Evolutionary conservation across 2,113 vertebrate species (phyloP).

Genomic region (Falco punctatus): DNA sequence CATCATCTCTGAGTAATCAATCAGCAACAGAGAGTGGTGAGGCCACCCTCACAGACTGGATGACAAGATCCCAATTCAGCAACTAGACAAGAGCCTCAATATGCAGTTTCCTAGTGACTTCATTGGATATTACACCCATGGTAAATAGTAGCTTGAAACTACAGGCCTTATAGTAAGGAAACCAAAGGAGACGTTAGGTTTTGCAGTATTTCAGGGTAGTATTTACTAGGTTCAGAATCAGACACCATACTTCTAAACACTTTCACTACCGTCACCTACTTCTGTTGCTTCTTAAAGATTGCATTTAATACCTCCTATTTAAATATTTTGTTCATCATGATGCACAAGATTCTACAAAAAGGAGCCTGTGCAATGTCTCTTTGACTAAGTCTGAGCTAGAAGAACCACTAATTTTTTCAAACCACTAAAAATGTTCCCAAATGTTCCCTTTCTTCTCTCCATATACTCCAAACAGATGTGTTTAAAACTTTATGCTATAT

Average conservation of each 20-base stretch:
- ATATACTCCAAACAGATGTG: background rate
- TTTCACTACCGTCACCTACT: background rate
- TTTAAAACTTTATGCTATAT: slow-evolving; percentile 3
- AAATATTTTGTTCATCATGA: background rate
- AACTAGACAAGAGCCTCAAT: background rate
- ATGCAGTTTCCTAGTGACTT: background rate
- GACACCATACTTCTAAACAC: background rate
- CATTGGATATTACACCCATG: background rate
- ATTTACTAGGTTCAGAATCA: background rate
- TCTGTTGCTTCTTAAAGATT: background rate
- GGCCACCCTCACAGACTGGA: background rate
- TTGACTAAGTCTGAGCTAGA: background rate
- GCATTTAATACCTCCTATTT: background rate
- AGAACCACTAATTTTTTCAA: background rate
- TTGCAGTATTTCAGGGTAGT: background rate
- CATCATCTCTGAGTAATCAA: background rate
- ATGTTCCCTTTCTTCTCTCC: background rate
- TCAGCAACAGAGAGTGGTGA: background rate
- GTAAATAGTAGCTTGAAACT: background rate
- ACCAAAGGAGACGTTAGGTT: background rate
- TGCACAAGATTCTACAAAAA: background rate
- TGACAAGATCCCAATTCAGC: background rate
- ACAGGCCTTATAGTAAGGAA: background rate
- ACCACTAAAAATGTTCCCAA: background rate
- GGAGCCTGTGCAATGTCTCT: background rate